Base-by-base conservation (phyloP, 2,888 invertebrate species). In the Agonopterix heracliana region DNA sequence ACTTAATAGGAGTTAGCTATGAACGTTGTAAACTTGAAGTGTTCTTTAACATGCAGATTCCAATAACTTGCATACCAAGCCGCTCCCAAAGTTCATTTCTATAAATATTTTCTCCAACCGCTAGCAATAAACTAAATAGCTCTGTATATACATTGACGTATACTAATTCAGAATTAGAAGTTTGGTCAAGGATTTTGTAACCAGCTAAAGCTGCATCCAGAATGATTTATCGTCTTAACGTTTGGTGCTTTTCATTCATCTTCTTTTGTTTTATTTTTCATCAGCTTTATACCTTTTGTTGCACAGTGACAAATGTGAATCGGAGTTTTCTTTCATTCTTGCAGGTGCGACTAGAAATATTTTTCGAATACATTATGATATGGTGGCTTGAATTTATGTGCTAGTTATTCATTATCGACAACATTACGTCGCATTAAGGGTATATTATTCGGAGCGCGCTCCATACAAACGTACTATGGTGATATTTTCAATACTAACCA, bases 211-310 rank as follows among this genome's bases (percentile, higher is more conserved):
- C 26, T 26, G 26, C 26, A 26, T 14, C 14, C 14, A 14, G 14
- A 14, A 14, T 74, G 71, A 78, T 78, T 78, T 76, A 74, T 77
- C 49, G 64, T 71, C 66, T 63, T 69, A 57, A 57, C 51, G 53
- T 49, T 38, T n/a, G 52, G 59, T 61, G 59, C 61, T 61, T 54
- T 60, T 63, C 52, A 49, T 51, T 57, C 55, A 53, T 50, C 40
- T 45, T 54, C 60, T 55, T 54, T 52, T 63, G 59, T 55, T 55
- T 46, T 46, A 47, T 41, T 41, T 38, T 44, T 47, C 44, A 11
- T 8, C 41, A 40, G 10, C 13, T 13, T 42, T 13, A 44, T 14
- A 3, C 9, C 9, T 9, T 47, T 41, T 35, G 41, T 42, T 10
- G 26, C 26, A 7, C 1, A 7, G 26, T 26, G 7, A 7, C 1